These are phyloP conservation scores for Equus quagga DNA, from an alignment of 2,113 vertebrate genomes.

Conservation along the genomic window DNA sequence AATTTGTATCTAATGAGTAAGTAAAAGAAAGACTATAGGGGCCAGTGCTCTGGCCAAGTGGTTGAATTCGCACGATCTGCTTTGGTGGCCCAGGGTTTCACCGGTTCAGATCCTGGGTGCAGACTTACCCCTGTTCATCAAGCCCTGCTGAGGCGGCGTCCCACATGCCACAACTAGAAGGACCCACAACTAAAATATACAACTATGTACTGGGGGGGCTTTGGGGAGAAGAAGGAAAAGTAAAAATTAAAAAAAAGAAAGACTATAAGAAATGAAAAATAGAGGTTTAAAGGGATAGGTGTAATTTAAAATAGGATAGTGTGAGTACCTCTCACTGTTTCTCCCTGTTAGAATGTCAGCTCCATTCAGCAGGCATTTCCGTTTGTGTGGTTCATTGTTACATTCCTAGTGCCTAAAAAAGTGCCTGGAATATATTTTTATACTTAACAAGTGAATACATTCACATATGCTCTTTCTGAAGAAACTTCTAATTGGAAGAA, in stretches of 20 bases:
- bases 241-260: neutral
- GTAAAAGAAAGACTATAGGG: neutral
- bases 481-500: neutral
- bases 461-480: neutral
- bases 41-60: too few species aligned
- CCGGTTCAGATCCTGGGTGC: too few species aligned
- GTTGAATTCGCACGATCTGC: too few species aligned
- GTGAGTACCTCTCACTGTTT: neutral
- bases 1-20: neutral
- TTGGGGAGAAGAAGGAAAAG: too few species aligned
- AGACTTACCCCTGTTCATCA: too few species aligned
- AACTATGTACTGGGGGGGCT: too few species aligned
- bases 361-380: neutral
- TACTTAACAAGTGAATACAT: neutral
- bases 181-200: too few species aligned
- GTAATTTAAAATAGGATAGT: neutral
- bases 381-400: neutral
- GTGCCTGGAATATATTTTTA: neutral
- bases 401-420: neutral
- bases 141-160: too few species aligned
- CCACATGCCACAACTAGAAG: too few species aligned
- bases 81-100: too few species aligned
- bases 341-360: neutral
- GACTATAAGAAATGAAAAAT: neutral
- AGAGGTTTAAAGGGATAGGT: neutral